A percentile compares a stretch with the other conserved stretches of the same genome.
Conservation (phyloP, 1,140 invertebrate species). For the Saccostrea cuccullata region DNA sequence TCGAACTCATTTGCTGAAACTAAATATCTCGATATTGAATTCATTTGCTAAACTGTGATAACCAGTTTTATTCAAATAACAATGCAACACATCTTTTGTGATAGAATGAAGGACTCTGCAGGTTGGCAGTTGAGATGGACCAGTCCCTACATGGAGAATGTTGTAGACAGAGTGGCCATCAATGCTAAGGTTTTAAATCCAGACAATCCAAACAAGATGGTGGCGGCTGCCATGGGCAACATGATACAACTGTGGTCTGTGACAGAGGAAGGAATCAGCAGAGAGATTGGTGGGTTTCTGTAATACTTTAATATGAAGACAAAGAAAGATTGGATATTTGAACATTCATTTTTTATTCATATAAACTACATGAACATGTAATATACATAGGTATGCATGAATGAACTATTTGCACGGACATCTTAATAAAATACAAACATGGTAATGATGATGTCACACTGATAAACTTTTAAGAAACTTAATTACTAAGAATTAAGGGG, state of each 20-base stretch:
- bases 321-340: background rate
- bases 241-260: conserved; percentile 94
- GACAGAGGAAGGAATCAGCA: conserved; percentile 87
- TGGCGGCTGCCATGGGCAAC: conserved; percentile 91
- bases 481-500: too few relatives aligned
- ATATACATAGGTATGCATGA: too few relatives aligned
- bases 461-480: too few relatives aligned
- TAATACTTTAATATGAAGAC: background rate
- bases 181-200: conserved; percentile 91
- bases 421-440: too few relatives aligned
- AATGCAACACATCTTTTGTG: background rate
- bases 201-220: conserved; percentile 87
- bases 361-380: too few relatives aligned
- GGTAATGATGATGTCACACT: too few relatives aligned
- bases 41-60: too few relatives aligned
- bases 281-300: conserved; percentile 85
- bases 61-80: too few relatives aligned
- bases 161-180: conserved; percentile 94
- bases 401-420: too few relatives aligned
- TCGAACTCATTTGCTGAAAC: background rate
- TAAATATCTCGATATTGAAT: background rate
- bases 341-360: too few relatives aligned
- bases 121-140: conserved; percentile 98
- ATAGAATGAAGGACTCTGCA: conserved; percentile 93
- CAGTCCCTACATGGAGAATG: conserved; percentile 92